Evolutionary conservation across 2,888 invertebrate genomes (phyloP), one percentile per base, ranked within the genome.

Genomic region (Strigamia crassipes): DNA sequence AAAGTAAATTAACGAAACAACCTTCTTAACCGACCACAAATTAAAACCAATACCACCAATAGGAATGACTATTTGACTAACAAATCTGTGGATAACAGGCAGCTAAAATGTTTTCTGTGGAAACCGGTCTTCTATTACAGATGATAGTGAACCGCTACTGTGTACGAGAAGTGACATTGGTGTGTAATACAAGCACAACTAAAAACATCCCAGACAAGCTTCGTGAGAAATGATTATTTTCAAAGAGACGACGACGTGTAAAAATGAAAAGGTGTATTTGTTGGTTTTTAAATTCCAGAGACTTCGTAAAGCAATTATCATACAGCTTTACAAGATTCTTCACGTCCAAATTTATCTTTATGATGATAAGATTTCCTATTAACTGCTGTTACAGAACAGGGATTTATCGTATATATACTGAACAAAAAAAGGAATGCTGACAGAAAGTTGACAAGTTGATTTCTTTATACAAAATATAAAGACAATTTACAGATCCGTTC

Each of bases 401-500:
- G 23, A 31, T 73, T 73, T 31, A 73, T 31, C 31, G 13, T 27
- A 73, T 73, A 73, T 73, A 56, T 46, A 46, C 46, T 46, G 46
- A 46, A 18, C 8, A 9, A 56, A 4, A 56, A 56, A 38, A 6
- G 38, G 18, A 18, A 56, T 56, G 56, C 18, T 73, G 73, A 73
- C 73, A 73, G 18, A 56, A 56, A 9, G 73, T 73, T 73, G 73
- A 73, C 73, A 31, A 73, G 73, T 73, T 73, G 73, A 31, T 73
- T 73, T 31, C 27, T 73, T 31, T 73, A 73, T 73, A 73, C 4
- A 73, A 27, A 61, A 73, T 73, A 31, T 73, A 73, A 73, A 73
- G 73, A 73, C 73, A 56, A 56, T 56, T 56, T 73, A 73, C 73
- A 73, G 31, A 73, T 73, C 73, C 73, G 73, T 73, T 73, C 73